Percentiles rank a stretch among this genome's conserved stretches.
These are phyloP conservation scores for Halcyon senegalensis DNA, from an alignment of 2,113 vertebrate genomes.

Conservation along the genomic window DNA sequence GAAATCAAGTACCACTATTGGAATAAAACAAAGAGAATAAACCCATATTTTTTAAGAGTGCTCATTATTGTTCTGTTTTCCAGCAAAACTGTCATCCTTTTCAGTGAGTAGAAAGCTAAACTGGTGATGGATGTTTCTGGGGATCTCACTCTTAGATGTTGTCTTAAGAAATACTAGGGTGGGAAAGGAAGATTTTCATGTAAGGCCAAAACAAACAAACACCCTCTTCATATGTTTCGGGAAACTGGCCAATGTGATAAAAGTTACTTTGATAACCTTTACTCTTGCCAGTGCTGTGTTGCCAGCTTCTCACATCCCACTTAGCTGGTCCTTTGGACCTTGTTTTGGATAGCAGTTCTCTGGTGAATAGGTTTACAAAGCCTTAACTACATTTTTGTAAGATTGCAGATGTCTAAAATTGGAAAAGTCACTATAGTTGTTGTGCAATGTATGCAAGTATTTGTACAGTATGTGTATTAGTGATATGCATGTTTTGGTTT, in stretches of 20 bases:
- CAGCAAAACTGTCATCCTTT: not conserved
- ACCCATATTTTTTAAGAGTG: not conserved
- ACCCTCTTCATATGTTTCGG: not conserved
- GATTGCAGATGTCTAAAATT: not conserved
- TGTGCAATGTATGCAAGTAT: not conserved
- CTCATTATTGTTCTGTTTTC: not conserved
- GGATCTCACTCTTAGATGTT: not conserved
- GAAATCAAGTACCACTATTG: not conserved
- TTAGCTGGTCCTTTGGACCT: not conserved
- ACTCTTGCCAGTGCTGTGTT: not conserved
- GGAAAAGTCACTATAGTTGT: not conserved
- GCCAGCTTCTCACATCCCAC: not conserved
- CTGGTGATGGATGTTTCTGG: not conserved
- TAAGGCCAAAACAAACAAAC: not conserved
- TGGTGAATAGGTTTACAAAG: not conserved
- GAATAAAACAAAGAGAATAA: not conserved
- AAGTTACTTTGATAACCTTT: not conserved
- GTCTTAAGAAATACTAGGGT: not conserved
- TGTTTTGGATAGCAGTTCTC: not conserved
- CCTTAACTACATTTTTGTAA: not conserved
- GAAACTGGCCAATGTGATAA: not conserved
- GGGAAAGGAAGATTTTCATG: not conserved
- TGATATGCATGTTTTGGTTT: rapidly evolving
- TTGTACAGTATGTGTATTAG: not conserved
- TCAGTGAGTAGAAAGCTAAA: not conserved